A percentile compares a stretch with the other conserved stretches of the same genome.
Evolutionary conservation across 2,888 invertebrate genomes (phyloP).

Genomic region (Sarcophaga variegata): DNA sequence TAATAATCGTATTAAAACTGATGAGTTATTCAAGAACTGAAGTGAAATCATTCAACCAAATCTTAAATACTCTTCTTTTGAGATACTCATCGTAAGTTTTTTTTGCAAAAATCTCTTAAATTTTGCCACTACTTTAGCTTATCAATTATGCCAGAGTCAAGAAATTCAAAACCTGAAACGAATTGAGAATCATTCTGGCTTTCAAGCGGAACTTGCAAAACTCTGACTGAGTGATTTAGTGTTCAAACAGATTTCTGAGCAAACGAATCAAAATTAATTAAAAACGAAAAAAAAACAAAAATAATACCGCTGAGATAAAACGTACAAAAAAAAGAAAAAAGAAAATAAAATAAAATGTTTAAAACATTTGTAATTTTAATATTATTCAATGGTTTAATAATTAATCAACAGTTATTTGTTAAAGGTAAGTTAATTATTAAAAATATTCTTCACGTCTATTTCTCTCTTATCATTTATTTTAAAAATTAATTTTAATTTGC

Average conservation of each 20-base stretch:
- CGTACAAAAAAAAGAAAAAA: too few relatives aligned
- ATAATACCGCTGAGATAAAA: neutral
- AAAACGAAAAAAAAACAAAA: neutral
- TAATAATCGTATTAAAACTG: neutral
- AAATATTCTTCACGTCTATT: neutral
- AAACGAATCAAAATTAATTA: slow-evolving; percentile 18
- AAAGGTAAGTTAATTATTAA: slow-evolving; percentile 39
- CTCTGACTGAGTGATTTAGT: slow-evolving; percentile 27
- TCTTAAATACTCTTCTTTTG: neutral
- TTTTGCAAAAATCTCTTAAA: slow-evolving; percentile 24
- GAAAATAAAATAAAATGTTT: slow-evolving; percentile 35
- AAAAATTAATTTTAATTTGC: too few relatives aligned
- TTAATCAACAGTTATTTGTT: neutral
- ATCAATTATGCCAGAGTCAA: slow-evolving; percentile 33
- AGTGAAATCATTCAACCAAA: neutral
- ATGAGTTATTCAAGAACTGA: neutral
- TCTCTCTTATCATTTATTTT: neutral
- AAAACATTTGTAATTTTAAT: slow-evolving; percentile 35
- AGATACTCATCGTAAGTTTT: slow-evolving; percentile 6
- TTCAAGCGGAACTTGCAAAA: slow-evolving; percentile 28
- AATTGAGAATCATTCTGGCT: slow-evolving; percentile 22
- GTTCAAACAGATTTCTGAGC: slow-evolving; percentile 17
- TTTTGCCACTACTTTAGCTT: slow-evolving; percentile 16
- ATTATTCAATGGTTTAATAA: slow-evolving; percentile 22
- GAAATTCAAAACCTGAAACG: slow-evolving; percentile 13